Conservation (phyloP, 2,797 vertebrate species). For the Mareca strepera region DNA sequence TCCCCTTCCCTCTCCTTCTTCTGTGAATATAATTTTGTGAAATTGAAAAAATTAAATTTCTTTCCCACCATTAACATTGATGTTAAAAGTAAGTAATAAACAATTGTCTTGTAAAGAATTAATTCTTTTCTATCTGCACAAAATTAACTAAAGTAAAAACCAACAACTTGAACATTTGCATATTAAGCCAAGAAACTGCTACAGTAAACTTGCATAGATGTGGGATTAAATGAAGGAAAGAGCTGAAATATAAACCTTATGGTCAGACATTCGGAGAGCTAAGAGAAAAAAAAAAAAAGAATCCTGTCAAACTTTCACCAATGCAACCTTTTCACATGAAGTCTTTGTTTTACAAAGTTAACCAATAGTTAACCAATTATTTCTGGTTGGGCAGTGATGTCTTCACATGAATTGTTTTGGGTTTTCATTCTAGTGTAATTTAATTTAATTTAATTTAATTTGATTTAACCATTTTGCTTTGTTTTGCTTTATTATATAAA, state of each 20-base stretch:
- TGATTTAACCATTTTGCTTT: background rate
- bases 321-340: background rate
- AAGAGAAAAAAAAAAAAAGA: background rate
- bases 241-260: background rate
- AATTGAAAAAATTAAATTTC: background rate
- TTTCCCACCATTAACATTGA: background rate
- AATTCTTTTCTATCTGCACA: background rate
- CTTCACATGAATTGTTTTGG: background rate
- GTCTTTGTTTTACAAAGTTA: background rate
- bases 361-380: background rate
- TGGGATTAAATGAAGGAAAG: background rate
- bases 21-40: background rate
- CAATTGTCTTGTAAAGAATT: background rate
- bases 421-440: background rate
- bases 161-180: background rate
- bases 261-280: background rate
- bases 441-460: background rate
- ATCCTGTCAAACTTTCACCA: background rate
- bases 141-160: background rate
- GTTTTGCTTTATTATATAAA: background rate
- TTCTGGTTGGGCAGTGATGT: fast-evolving
- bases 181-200: background rate
- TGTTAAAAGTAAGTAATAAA: background rate
- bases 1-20: too few species aligned
- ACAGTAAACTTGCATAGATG: background rate